Evolutionary conservation across 35 echinoderm and acorn worm species (phyloP).

Genomic region (Lytechinus variegatus): DNA sequence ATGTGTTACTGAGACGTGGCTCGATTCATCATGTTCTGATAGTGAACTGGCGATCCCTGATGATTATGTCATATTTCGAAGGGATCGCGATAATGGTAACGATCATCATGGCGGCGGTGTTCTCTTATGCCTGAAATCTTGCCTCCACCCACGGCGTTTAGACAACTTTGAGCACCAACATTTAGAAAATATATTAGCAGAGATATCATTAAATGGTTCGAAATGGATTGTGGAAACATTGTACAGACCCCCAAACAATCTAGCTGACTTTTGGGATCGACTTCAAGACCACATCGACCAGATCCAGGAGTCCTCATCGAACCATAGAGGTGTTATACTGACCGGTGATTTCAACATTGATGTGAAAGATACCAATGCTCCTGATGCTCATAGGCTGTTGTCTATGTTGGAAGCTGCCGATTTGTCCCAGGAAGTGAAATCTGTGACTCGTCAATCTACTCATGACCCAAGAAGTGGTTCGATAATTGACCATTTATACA

Average conservation of each 20-base stretch:
- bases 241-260: slow-evolving; percentile 22
- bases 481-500: slow-evolving; percentile 34
- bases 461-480: slow-evolving; percentile 22
- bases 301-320: slow-evolving; percentile 10
- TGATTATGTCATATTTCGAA: slow-evolving; percentile 43
- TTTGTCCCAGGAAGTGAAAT: neutral
- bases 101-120: neutral
- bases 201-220: slow-evolving; percentile 19
- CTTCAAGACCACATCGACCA: slow-evolving; percentile 35
- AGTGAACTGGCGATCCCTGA: slow-evolving; percentile 18
- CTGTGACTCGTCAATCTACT: slow-evolving; percentile 14
- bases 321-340: neutral
- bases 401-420: slow-evolving; percentile 23
- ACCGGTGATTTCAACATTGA: slow-evolving; percentile 28
- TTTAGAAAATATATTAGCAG: slow-evolving; percentile 14
- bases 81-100: neutral
- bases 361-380: neutral
- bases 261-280: slow-evolving; percentile 33
- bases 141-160: neutral
- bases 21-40: slow-evolving; percentile 13
- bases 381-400: neutral
- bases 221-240: slow-evolving; percentile 22
- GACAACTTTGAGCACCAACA: neutral
- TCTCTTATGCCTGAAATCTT: neutral
- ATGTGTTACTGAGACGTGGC: slow-evolving; percentile 32